Conservation (phyloP, 2,797 vertebrate genomes). For the Kryptolebias ocellatus region DNA sequence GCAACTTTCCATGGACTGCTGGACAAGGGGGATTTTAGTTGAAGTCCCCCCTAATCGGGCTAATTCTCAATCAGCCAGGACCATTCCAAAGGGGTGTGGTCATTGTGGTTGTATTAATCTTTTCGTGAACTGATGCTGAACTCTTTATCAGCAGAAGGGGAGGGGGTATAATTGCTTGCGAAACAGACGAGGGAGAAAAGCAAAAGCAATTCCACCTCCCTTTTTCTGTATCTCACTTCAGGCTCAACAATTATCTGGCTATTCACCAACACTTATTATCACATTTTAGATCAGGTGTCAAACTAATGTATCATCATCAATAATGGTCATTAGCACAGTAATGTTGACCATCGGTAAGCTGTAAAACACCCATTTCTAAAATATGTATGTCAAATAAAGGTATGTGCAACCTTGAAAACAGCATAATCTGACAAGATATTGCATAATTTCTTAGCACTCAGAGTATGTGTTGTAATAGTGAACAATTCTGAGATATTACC, state of each 20-base stretch:
- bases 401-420: no score
- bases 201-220: slow-evolving; percentile 44
- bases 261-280: slow-evolving; percentile 24
- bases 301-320: slow-evolving; percentile 10
- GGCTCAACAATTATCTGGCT: slow-evolving; percentile 43
- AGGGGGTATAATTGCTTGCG: slow-evolving; percentile 54
- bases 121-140: slow-evolving; percentile 80
- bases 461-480: no score
- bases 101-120: slow-evolving; percentile 72
- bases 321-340: slow-evolving; percentile 8
- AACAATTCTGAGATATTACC: no score
- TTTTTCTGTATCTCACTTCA: slow-evolving; percentile 30
- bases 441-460: no score
- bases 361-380: neutral
- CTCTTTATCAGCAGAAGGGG: slow-evolving; percentile 69
- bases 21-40: slow-evolving; percentile 59
- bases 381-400: neutral
- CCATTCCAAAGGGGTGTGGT: slow-evolving; percentile 65
- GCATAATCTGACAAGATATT: no score
- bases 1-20: slow-evolving; percentile 63
- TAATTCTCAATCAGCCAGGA: slow-evolving; percentile 68
- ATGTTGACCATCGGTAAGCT: neutral
- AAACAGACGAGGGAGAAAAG: slow-evolving; percentile 30
- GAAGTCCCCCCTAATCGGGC: slow-evolving; percentile 60
- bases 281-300: slow-evolving; percentile 8